These are phyloP conservation scores for Tipula confusa DNA, from an alignment of 2,888 invertebrate species.

Conservation along the genomic window DNA sequence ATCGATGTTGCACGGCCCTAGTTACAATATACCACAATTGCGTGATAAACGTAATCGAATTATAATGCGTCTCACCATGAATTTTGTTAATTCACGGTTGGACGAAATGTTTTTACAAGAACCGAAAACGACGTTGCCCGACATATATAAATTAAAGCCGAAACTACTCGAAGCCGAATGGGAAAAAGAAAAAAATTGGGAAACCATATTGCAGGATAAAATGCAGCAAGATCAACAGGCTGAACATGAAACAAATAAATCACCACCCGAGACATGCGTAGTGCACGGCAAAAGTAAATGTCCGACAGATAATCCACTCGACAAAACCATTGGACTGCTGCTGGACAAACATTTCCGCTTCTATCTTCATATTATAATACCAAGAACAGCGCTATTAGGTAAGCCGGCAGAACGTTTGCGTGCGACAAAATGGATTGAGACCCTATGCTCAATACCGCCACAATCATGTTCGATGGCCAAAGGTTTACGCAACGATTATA, in stretches of 20 bases:
- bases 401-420: conserved; percentile 27
- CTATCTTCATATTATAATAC: not conserved
- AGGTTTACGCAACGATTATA: conserved; percentile 28
- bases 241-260: not conserved
- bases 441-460: not conserved
- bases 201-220: not conserved
- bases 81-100: not conserved
- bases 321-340: not conserved
- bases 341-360: conserved; percentile 13
- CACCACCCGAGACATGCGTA: not conserved
- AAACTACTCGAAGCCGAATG: not conserved
- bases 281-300: not conserved
- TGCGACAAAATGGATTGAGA: not conserved
- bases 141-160: not conserved
- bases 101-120: not conserved
- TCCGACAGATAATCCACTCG: not conserved
- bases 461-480: not conserved
- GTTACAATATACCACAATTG: not conserved
- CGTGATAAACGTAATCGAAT: not conserved
- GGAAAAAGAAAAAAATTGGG: conserved; percentile 26
- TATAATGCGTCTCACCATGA: not conserved
- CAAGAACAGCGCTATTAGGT: not conserved
- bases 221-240: not conserved
- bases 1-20: not conserved
- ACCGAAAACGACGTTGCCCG: not conserved